These are phyloP conservation scores for Gila orcuttii DNA, from an alignment of 2,113 vertebrate genomes.

Conservation along the genomic window DNA sequence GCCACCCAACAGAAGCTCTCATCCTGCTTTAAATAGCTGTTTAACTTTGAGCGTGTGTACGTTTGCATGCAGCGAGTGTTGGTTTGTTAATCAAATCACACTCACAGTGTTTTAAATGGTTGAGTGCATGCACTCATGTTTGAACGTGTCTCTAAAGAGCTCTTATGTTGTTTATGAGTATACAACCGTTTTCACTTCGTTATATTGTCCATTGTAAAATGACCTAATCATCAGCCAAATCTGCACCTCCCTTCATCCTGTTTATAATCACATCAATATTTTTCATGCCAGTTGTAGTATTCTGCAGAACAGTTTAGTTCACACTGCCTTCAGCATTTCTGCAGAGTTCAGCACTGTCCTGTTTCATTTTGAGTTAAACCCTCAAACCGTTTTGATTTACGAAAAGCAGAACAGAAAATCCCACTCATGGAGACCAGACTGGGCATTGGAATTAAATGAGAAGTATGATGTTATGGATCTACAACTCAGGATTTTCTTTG, in stretches of 20 bases:
- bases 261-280: neutral
- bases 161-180: neutral
- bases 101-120: neutral
- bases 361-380: slow-evolving; percentile 30
- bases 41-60: slow-evolving; percentile 51
- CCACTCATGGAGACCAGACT: neutral
- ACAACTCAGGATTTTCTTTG: neutral
- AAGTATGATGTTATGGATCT: neutral
- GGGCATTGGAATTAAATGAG: neutral
- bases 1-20: slow-evolving; percentile 16
- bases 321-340: neutral
- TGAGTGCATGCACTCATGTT: neutral
- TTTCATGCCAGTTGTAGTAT: neutral
- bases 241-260: neutral
- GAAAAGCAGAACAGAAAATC: neutral
- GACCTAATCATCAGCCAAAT: neutral
- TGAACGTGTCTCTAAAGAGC: slow-evolving; percentile 12
- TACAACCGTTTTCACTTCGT: neutral
- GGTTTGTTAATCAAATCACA: slow-evolving; percentile 21
- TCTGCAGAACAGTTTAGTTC: slow-evolving; percentile 5
- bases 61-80: slow-evolving; percentile 14
- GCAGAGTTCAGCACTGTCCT: slow-evolving; percentile 21
- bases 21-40: slow-evolving; percentile 57
- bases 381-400: slow-evolving; percentile 15
- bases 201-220: neutral